These are phyloP conservation scores for Xestia xanthographa DNA, from an alignment of 2,888 invertebrate genomes.

Conservation along the genomic window DNA sequence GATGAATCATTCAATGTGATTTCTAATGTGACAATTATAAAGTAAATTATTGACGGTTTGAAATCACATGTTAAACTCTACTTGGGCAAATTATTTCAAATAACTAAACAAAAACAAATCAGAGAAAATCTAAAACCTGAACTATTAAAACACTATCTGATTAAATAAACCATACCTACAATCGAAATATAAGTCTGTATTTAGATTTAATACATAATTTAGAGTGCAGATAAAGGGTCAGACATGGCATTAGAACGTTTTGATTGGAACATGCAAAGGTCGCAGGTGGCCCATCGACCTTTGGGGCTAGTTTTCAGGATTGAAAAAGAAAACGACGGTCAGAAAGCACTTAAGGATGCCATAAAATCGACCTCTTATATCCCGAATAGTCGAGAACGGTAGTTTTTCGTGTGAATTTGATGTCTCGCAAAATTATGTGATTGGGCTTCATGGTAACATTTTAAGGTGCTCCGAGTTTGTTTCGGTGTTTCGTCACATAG, in stretches of 20 bases:
- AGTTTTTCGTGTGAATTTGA: conserved; percentile 69
- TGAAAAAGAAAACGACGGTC: conserved; percentile 85
- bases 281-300: conserved; percentile 81
- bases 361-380: conserved; percentile 80
- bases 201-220: conserved; percentile 42
- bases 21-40: neutral
- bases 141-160: neutral
- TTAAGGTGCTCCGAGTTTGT: neutral
- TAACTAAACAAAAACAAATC: neutral
- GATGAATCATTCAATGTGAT: too few relatives aligned
- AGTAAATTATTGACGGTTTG: neutral
- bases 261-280: conserved; percentile 67
- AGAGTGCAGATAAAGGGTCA: conserved; percentile 50
- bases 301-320: conserved; percentile 81
- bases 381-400: conserved; percentile 67
- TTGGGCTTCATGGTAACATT: conserved; percentile 12
- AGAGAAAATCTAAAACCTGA: neutral
- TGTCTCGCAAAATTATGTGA: conserved; percentile 52
- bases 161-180: conserved; percentile 1
- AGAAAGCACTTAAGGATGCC: conserved; percentile 77
- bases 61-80: neutral
- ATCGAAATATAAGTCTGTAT: conserved; percentile 29
- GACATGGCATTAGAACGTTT: conserved; percentile 58
- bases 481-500: neutral
- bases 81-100: neutral